Base-by-base conservation (phyloP, 2,113 vertebrate species). In the Turdus rufiventris region DNA sequence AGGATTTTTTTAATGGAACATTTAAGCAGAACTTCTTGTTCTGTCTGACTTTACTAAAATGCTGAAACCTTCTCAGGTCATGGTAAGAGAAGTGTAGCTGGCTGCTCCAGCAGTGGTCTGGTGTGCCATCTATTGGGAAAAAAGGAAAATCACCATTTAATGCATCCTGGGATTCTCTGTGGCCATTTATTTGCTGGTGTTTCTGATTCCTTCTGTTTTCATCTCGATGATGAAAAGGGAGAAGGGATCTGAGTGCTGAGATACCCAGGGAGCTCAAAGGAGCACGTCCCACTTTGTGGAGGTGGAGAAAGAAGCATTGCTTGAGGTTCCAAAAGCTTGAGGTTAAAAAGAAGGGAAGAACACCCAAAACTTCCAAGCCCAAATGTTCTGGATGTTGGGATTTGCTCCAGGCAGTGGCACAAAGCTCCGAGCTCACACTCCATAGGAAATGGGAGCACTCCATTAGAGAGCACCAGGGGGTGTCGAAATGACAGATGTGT, bases 61-160 rank as follows among this genome's bases (percentile, higher is more conserved):
- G 29, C 74, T 94, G 31, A 80, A 93, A 34, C 57, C 16, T 61
- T 92, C 88, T 88, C 84, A 65, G 72, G 53, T 82, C 96, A 9
- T 42, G 17, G 21, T 75, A 75, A 73, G 72, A 76, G 85, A 60
- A 88, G 51, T 34, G 78, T 42, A 51, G 43, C 31, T 5, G 45
- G 47, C 85, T 65, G 38, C 73, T 94, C 61, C 76, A 96, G 71
- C 75, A 97, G 84, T 24, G 96, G 97, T 98, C 97, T 98, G 85
- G 96, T 97, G 96, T 97, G 97, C 97, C 97, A 97, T 97, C 97
- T 98, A 77, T 98, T 97, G 97, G 97, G 97, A 82, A 79, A 93
- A 94, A 57, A 60, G 60, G 88, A 89, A 97, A 97, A 97, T 87
- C 82, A 95, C 95, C 91, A 17, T 34, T 58, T 60, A 24, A 10